Evolutionary conservation across 2,888 invertebrate genomes (phyloP), one percentile per base, ranked within the genome.

Genomic region (Apantesis nais): DNA sequence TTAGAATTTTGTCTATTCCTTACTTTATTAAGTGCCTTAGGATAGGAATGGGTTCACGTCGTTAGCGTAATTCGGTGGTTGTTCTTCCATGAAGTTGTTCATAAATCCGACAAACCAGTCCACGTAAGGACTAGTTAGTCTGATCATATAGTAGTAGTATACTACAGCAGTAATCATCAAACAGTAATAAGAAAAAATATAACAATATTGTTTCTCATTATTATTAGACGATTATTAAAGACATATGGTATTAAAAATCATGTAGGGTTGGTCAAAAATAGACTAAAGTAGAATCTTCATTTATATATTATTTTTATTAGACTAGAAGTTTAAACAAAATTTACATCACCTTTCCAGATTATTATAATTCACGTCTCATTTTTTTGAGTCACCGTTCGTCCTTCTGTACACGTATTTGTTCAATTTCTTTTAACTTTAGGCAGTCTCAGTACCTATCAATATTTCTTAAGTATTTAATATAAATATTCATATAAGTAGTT

Each of bases 401-500:
- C 34, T n/a, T 52, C 9, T 16, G 14, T 1, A 7, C 1, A 29
- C 8, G 19, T 63, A 48, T 52, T 52, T 52, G 14, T n/a, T 65
- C n/a, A 65, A 31, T 14, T 31, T 48, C 19, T 52, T 65, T 52
- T 65, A 4, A 34, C 37, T 39, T 58, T 25, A 29, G 37, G 29
- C 39, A 66, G 66, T 55, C n/a, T 66, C 39, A 66, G 37, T 55
- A 65, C 52, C 14, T 31, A 48, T 16, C n/a, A 9, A 9, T 16
- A 37, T 14, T 22, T 66, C 55, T 62, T 71, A 72, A 70, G 34
- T 73, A 62, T 72, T 66, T 48, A 55, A 19, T 62, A 69, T 71
- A 70, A 71, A 72, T 75, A 73, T 72, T 66, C 68, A 75, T 75
- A 74, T 65, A 71, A 73, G 71, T 72, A 39, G 44, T 67, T 41